phyloP scores from a whole-genome alignment of 2,113 vertebrate species.

The Callocephalon fimbriatum region DNA sequence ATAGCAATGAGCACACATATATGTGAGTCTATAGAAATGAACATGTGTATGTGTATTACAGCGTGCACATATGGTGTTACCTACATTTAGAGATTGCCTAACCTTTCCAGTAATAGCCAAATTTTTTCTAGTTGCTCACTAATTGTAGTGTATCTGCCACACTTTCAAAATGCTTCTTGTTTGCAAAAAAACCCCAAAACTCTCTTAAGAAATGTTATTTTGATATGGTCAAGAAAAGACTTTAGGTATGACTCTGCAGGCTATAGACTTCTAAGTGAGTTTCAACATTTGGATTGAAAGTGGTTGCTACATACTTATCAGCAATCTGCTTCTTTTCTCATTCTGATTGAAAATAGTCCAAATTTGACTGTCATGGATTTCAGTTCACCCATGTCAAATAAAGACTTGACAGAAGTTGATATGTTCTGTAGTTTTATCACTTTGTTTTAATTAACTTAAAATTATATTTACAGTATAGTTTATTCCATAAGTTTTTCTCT shows the following conservation, averaged over 20 bases:
- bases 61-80: not conserved
- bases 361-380: not conserved
- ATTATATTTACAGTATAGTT: not conserved
- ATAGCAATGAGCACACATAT: not conserved
- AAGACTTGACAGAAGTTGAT: not conserved
- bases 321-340: not conserved
- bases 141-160: not conserved
- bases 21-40: not conserved
- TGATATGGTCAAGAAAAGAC: not conserved
- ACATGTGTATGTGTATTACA: not conserved
- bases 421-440: not conserved
- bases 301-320: not conserved
- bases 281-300: not conserved
- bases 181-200: not conserved
- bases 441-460: slow-evolving; percentile 41
- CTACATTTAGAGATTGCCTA: not conserved
- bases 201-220: not conserved
- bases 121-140: not conserved
- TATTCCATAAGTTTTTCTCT: not conserved
- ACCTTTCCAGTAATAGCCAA: not conserved
- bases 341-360: not conserved
- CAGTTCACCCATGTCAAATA: not conserved
- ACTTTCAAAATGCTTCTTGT: not conserved
- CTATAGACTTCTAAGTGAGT: not conserved
- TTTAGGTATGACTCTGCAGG: not conserved